These are phyloP conservation scores for Scolopax rusticola DNA, from an alignment of 2,797 vertebrate species.

Conservation along the genomic window DNA sequence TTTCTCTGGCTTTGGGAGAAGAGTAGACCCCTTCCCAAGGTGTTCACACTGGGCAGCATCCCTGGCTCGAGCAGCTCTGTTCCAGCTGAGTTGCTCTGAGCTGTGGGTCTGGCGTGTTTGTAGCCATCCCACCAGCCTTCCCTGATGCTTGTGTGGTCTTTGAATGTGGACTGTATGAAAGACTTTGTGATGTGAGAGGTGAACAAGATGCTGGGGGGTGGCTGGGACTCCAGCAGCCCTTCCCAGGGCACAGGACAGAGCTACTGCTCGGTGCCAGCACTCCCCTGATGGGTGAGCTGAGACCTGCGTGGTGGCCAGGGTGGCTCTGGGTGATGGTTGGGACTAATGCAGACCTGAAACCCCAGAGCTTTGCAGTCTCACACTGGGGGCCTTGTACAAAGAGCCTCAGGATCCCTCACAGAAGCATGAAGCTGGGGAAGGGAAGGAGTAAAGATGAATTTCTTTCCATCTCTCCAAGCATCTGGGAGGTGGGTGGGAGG, in stretches of 20 bases:
- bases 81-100: fast-evolving
- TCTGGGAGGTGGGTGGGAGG: conserved; percentile 68
- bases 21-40: not conserved
- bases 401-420: not conserved
- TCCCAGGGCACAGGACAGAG: fast-evolving
- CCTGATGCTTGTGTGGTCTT: not conserved
- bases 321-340: fast-evolving
- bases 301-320: fast-evolving
- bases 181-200: not conserved
- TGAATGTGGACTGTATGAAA: not conserved
- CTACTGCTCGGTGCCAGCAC: fast-evolving
- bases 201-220: not conserved
- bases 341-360: fast-evolving
- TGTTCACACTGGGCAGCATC: fast-evolving
- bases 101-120: fast-evolving
- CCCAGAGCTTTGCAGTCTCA: fast-evolving
- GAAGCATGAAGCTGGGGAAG: not conserved
- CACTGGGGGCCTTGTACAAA: conserved; percentile 1
- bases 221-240: not conserved
- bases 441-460: not conserved
- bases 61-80: not conserved
- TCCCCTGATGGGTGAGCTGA: fast-evolving
- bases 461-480: conserved; percentile 58
- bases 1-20: not conserved
- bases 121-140: fast-evolving